These are phyloP conservation scores for Acropora tenuis DNA, from an alignment of 64 coral and sea anemone species.

Conservation along the genomic window DNA sequence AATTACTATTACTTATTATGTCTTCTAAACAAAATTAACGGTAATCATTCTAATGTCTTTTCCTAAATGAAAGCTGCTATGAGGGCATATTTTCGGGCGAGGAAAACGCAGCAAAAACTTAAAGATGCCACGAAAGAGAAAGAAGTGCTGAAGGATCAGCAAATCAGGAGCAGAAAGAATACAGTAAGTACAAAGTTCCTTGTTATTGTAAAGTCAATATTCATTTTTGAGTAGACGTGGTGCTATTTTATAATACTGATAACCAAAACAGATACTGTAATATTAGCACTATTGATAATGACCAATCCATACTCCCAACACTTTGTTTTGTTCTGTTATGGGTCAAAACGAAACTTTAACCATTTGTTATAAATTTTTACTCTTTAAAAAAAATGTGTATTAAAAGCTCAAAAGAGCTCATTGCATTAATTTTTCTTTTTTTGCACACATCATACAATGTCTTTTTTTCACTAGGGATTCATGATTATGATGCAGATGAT, in stretches of 20 bases:
- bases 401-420: background rate
- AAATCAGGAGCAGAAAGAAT: constrained; percentile 17
- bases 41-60: background rate
- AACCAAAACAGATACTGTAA: too few species aligned
- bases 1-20: background rate
- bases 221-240: background rate
- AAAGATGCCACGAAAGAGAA: constrained; percentile 38
- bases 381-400: too few species aligned
- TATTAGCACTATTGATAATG: background rate
- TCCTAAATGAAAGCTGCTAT: constrained; percentile 37
- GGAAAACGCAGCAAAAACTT: constrained; percentile 29
- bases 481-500: background rate
- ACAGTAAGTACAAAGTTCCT: constrained; percentile 7
- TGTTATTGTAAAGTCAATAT: constrained; percentile 4
- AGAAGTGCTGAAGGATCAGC: constrained; percentile 15
- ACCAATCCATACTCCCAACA: background rate
- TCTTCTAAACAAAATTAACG: background rate
- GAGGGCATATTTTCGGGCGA: constrained; percentile 4
- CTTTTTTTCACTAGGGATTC: background rate
- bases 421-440: background rate
- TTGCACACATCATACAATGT: background rate
- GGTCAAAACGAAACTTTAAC: background rate
- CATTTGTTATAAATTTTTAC: too few species aligned
- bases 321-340: background rate
- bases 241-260: background rate